Evolutionary conservation across 1,140 invertebrate species (phyloP), one percentile per base, ranked within the genome.

Genomic region (Drosophila pseudoananassae): DNA sequence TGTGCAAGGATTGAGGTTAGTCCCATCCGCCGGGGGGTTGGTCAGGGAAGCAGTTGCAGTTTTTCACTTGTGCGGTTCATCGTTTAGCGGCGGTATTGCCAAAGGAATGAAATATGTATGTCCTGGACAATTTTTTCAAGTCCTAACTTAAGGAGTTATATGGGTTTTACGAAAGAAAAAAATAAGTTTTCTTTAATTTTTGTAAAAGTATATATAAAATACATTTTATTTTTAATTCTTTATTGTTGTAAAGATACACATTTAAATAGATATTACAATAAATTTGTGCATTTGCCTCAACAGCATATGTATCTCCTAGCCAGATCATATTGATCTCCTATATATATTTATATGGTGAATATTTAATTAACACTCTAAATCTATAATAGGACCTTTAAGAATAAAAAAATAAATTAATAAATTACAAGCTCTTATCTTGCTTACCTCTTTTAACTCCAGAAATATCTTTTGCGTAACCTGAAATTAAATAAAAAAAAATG

Each of bases 401-500:
- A 20, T 20, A 20, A 20, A 3, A 20, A 20, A 3, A 20, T n/a
- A 20, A 20, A 20, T 20, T 20, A 20, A 20, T 20, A 20, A 20
- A 3, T 3, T 3, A 38, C 7, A 27, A 14, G 9, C 1, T 4
- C 2, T 40, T 33, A 3, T 31, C 33, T 12, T 12, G 45, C 90
- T 90, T 78, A 91, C 90, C 90, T 91, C 87, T 90, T 79, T 91
- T 90, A 91, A 90, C 89, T 91, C 90, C 83, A 56, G 85, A 91
- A 85, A 91, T 91, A 64, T 91, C 90, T 91, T 91, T 91, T 91
- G 90, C 90, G 90, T 91, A 91, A 68, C 90, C 90, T 91, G 78
- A 12, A 91, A 90, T 27, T 68, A 77, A 20, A 63, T 52, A 10
- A 43, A 65, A 10, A 43, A 65, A 51, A 0, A 70, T 46, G 4